phyloP scores from a whole-genome alignment of 2,113 vertebrate species.

The Orycteropus afer region DNA sequence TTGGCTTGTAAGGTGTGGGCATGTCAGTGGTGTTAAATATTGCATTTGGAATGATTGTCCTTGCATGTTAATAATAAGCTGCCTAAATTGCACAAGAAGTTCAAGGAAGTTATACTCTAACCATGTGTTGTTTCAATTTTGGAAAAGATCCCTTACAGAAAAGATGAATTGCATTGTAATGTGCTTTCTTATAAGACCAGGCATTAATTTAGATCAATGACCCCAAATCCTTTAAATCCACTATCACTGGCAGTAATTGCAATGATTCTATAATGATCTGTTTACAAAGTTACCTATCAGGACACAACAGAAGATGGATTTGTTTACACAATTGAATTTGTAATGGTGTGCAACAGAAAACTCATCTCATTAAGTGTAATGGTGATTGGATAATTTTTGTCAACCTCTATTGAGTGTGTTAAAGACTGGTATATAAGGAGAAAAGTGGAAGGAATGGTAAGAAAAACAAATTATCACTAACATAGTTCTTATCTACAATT shows the following conservation, averaged over 20 bases:
- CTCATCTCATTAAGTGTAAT: conserved; percentile 48
- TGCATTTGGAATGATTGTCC: conserved; percentile 67
- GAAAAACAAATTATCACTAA: neutral
- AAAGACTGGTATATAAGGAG: neutral
- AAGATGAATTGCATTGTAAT: conserved; percentile 55
- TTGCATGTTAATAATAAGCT: conserved; percentile 81
- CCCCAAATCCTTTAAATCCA: conserved; percentile 72
- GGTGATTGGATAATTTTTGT: conserved; percentile 35
- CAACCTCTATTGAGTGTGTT: neutral
- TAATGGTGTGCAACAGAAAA: conserved; percentile 57
- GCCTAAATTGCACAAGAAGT: conserved; percentile 54
- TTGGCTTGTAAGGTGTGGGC: conserved; percentile 67
- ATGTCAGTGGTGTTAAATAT: conserved; percentile 69
- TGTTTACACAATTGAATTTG: conserved; percentile 68
- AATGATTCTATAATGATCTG: conserved; percentile 63
- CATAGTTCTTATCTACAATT: neutral
- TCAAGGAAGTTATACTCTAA: conserved; percentile 68
- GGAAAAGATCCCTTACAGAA: conserved; percentile 62
- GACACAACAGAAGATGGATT: conserved; percentile 70
- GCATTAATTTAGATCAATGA: conserved; percentile 81
- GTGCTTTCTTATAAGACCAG: conserved; percentile 65
- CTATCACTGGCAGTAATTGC: conserved; percentile 66
- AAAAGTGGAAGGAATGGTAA: neutral
- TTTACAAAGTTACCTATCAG: conserved; percentile 69
- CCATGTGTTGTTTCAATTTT: conserved; percentile 75